Evolutionary conservation across 2,113 vertebrate species (phyloP).

Genomic region (Myxocyprinus asiaticus): DNA sequence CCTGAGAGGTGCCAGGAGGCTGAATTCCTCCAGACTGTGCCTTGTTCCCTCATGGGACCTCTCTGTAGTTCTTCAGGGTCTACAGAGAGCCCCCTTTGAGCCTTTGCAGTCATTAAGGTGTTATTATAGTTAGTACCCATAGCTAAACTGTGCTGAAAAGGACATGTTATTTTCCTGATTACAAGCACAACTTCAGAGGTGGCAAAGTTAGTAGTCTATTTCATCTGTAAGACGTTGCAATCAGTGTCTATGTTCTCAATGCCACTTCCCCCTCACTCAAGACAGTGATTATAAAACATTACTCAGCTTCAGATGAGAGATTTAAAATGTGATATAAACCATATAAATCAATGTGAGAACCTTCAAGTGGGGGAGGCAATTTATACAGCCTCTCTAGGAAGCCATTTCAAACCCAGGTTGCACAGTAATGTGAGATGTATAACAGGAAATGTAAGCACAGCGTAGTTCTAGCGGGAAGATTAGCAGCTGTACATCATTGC

Average conservation of each 20-base stretch:
- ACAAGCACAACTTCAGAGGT: slow-evolving; percentile 22
- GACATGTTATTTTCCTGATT: slow-evolving; percentile 14
- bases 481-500: no score
- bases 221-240: slow-evolving; percentile 17
- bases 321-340: slow-evolving; percentile 24
- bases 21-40: no score
- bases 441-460: slow-evolving; percentile 2
- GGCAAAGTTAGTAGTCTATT: slow-evolving; percentile 15
- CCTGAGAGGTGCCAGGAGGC: no score
- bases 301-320: slow-evolving; percentile 11
- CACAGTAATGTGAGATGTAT: not conserved
- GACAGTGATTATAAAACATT: slow-evolving; percentile 42
- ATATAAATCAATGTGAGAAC: slow-evolving; percentile 31
- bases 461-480: no score
- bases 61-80: no score
- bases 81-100: no score
- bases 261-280: not conserved
- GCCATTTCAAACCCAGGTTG: slow-evolving; percentile 31
- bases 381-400: slow-evolving; percentile 19
- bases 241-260: slow-evolving; percentile 3
- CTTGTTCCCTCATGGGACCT: no score
- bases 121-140: not conserved
- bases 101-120: no score
- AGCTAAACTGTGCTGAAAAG: not conserved
- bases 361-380: slow-evolving; percentile 22